A percentile compares a stretch with the other conserved stretches of the same genome.
phyloP scores from a whole-genome alignment of 2,797 vertebrate species.

The Myripristis jacobus region DNA sequence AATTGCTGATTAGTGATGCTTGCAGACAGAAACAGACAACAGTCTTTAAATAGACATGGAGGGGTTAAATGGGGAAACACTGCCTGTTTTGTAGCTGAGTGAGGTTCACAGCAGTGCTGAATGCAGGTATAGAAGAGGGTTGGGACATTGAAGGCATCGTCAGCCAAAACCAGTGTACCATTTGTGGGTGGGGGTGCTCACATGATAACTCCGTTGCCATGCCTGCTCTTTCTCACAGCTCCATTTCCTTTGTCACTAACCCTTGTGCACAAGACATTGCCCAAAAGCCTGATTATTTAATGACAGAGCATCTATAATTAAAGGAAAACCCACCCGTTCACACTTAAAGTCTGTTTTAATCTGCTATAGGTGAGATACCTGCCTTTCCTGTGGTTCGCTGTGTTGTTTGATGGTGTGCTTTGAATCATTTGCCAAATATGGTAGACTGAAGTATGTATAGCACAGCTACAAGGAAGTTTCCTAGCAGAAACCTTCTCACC shows the following conservation, averaged over 20 bases:
- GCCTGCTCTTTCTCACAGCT: not conserved
- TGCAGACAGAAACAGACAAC: conserved; percentile 34
- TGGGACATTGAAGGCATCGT: conserved; percentile 10
- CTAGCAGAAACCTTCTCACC: too few species aligned
- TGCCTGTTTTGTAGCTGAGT: conserved; percentile 7
- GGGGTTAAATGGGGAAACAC: conserved; percentile 35
- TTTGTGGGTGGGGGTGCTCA: conserved; percentile 28
- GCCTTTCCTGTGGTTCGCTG: too few species aligned
- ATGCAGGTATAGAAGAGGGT: conserved; percentile 19
- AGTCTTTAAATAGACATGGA: conserved; percentile 42
- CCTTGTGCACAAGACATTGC: not conserved
- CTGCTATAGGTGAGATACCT: too few species aligned
- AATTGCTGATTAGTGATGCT: conserved; percentile 46
- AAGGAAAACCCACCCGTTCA: not conserved
- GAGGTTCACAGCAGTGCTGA: not conserved
- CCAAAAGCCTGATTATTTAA: not conserved
- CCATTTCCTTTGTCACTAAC: not conserved
- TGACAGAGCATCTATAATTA: not conserved
- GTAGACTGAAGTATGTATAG: too few species aligned
- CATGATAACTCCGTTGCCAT: not conserved
- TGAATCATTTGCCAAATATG: too few species aligned
- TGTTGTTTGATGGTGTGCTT: too few species aligned
- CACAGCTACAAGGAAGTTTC: too few species aligned
- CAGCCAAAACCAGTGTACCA: conserved; percentile 1
- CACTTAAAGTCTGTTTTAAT: not conserved